Evolutionary conservation across 2,888 invertebrate species (phyloP).

Genomic region (Drosophila antonietae): DNA sequence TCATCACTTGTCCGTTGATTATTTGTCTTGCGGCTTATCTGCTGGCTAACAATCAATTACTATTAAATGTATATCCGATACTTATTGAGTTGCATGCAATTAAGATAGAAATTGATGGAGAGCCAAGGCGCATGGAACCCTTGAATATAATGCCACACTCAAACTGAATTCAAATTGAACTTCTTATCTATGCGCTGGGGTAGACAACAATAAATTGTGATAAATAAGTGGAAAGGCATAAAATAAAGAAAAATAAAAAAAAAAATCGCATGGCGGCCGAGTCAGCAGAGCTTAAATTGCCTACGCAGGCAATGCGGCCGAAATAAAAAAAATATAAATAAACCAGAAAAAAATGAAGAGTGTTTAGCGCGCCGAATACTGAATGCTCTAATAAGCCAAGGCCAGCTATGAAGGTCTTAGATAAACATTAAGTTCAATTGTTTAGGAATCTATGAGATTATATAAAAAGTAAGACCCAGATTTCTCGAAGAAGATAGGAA

Average conservation of each 20-base stretch:
- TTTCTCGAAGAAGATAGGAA: no score
- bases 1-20: neutral
- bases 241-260: slow-evolving; percentile 28
- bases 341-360: slow-evolving; percentile 12
- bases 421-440: neutral
- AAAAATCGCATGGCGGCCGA: slow-evolving; percentile 56
- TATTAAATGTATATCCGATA: slow-evolving; percentile 33
- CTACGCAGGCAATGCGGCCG: slow-evolving; percentile 59
- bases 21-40: slow-evolving; percentile 21
- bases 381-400: neutral
- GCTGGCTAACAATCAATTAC: slow-evolving; percentile 29
- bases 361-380: neutral
- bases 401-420: fast-evolving
- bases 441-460: neutral
- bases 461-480: no score
- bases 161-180: slow-evolving; percentile 75
- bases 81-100: slow-evolving; percentile 58
- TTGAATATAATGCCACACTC: slow-evolving; percentile 31
- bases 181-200: slow-evolving; percentile 71
- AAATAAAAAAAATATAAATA: slow-evolving; percentile 21
- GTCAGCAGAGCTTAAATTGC: slow-evolving; percentile 78
- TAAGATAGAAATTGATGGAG: slow-evolving; percentile 56
- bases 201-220: slow-evolving; percentile 76
- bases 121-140: slow-evolving; percentile 15
- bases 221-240: slow-evolving; percentile 57